Percentiles rank a stretch among this genome's conserved stretches.
Evolutionary conservation across 2,113 vertebrate species (phyloP).

Genomic region (Cyanistes caeruleus): DNA sequence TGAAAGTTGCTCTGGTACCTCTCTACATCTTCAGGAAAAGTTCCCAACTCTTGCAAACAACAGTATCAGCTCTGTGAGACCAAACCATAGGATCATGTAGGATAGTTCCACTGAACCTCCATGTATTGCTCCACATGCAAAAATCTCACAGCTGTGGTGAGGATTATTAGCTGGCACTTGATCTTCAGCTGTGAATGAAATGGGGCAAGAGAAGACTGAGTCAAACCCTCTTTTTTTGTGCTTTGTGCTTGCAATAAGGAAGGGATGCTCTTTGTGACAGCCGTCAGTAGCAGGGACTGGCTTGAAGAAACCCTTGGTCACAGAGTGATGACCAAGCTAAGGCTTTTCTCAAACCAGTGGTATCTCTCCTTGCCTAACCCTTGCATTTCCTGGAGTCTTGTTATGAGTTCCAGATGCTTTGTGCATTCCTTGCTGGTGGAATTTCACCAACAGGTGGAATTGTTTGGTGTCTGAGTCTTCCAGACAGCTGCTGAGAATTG

Average conservation of each 20-base stretch:
- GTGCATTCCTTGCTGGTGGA: constrained; percentile 39
- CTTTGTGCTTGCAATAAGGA: not conserved
- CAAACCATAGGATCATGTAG: not conserved
- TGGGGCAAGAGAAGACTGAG: not conserved
- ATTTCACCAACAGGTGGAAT: constrained; percentile 73
- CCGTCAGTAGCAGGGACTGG: not conserved
- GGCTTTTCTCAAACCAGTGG: not conserved
- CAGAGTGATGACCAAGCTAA: not conserved
- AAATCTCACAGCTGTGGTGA: not conserved
- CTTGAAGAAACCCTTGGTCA: not conserved
- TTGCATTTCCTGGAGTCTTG: constrained; percentile 1
- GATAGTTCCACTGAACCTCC: not conserved
- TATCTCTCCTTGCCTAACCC: constrained; percentile 14
- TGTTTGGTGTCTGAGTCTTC: constrained; percentile 49
- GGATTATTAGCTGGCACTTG: not conserved
- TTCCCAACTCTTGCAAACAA: not conserved
- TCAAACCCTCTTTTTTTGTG: not conserved
- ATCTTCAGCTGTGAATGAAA: not conserved
- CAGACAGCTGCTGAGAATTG: constrained; percentile 66
- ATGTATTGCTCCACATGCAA: accelerated
- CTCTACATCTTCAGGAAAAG: no score
- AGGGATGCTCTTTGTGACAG: not conserved
- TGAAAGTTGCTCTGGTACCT: no score
- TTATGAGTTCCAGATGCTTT: constrained; percentile 28
- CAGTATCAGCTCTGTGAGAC: not conserved